phyloP scores from a whole-genome alignment of 2,797 vertebrate genomes.

The Sciurus carolinensis region DNA sequence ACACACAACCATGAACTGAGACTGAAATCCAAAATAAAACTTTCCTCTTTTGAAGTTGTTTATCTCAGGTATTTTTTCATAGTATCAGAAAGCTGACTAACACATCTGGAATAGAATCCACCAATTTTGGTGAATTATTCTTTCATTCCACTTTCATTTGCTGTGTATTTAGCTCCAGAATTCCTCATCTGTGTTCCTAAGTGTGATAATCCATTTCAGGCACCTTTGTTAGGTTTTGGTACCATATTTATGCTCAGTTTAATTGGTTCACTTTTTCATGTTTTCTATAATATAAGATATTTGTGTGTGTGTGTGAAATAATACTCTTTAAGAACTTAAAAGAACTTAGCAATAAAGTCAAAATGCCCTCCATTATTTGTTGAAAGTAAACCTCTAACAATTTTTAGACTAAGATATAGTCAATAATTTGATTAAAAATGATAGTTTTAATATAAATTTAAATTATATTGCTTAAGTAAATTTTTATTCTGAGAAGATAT shows the following conservation, averaged over 20 bases:
- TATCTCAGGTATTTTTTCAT: not conserved
- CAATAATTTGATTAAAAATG: not conserved
- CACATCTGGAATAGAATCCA: not conserved
- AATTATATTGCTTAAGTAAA: not conserved
- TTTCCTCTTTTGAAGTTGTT: not conserved
- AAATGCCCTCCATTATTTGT: not conserved
- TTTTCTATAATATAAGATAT: not conserved
- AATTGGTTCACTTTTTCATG: not conserved
- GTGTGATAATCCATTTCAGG: not conserved
- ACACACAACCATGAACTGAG: not conserved
- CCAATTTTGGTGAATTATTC: not conserved
- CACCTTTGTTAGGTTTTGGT: not conserved
- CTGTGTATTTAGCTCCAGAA: not conserved
- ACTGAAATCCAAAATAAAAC: not conserved
- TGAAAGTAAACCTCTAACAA: not conserved
- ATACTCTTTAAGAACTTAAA: not conserved
- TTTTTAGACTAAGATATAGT: not conserved
- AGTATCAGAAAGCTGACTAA: not conserved
- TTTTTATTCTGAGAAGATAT: constrained; percentile 30
- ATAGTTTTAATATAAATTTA: constrained; percentile 31
- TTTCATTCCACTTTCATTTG: not conserved
- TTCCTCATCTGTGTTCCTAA: not conserved
- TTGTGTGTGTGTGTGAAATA: not conserved
- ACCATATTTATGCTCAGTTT: not conserved
- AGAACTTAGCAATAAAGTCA: not conserved